phyloP scores from a whole-genome alignment of 2,797 vertebrate genomes.

The Moxostoma hubbsi region DNA sequence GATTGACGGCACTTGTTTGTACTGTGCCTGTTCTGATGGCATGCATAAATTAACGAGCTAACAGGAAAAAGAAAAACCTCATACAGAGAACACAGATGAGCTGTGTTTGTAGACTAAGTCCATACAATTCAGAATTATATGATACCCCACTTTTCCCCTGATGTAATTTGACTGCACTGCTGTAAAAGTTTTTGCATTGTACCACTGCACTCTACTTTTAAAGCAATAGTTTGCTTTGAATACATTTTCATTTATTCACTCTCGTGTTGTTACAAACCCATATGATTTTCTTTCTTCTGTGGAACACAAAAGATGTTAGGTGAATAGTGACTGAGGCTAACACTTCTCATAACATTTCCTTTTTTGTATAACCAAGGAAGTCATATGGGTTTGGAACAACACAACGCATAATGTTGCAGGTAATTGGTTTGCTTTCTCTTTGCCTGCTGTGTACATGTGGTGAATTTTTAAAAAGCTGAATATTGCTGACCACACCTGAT shows the following conservation, averaged over 20 bases:
- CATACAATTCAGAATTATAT: neutral
- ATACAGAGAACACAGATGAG: neutral
- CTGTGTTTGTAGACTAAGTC: neutral
- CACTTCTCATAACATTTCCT: no score
- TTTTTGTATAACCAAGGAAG: no score
- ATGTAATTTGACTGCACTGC: slow-evolving; percentile 8
- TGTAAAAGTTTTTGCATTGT: neutral
- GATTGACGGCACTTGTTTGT: neutral
- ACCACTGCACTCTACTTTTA: neutral
- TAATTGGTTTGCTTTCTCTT: slow-evolving; percentile 1
- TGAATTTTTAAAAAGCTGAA: slow-evolving; percentile 28
- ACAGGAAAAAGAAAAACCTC: neutral
- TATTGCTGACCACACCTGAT: slow-evolving; percentile 46
- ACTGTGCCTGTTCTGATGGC: neutral
- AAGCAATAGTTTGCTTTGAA: no score
- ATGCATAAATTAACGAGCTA: neutral
- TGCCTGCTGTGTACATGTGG: neutral
- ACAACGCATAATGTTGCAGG: slow-evolving; percentile 10
- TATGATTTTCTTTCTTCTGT: no score
- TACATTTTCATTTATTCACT: no score
- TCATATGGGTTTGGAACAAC: no score
- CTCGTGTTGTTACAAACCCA: no score
- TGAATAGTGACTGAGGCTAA: no score
- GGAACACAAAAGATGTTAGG: no score
- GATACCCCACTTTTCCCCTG: slow-evolving; percentile 6